Base-by-base conservation (phyloP, 2,888 invertebrate genomes). In the Hypomecis punctinalis region DNA sequence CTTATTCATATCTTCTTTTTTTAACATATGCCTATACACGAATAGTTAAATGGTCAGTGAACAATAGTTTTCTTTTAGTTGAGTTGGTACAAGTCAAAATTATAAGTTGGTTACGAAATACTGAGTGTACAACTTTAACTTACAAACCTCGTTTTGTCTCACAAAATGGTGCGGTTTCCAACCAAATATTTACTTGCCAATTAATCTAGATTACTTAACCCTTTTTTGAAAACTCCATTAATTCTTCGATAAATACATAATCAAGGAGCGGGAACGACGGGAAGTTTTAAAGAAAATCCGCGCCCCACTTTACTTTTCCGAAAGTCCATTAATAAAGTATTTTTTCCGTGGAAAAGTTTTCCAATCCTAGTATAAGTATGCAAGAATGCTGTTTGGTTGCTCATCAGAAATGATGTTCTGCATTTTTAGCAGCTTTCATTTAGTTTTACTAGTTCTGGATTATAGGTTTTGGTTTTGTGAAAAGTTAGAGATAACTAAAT, bases 321-420 rank as follows among this genome's bases (percentile, higher is more conserved):
- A 64, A 67, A 69, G 63, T 68, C 69, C 69, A 68, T 71, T 71
- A 65, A 68, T 66, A 65, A 66, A 67, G 58, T 69, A 63, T 69
- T 62, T 66, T 69, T 69, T 65, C 55, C 48, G 46, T 45, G 23
- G 39, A 39, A 63, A 69, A 69, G 57, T 71, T 71, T 71, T 68
- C 71, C 69, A 65, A 69, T 69, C 64, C 60, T n/a, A n/a, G n/a
- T n/a, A 13, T 48, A 39, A 63, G 65, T 64, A 67, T 67, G 67
- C 64, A 40, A 42, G n/a, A 11, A n/a, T 33, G 40, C 5, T 40
- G 40, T 52, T 52, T 52, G 40, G n/a, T 33, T 5, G 39, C 23
- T 39, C 39, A 51, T 13, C 51, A 51, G 13, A 51, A 48, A 33
- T 10, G 5, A 7, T 8, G 23, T 23, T 23, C 23, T 46, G 8